These are phyloP conservation scores for Buceros bicornis DNA, from an alignment of 2,797 vertebrate species.

Conservation along the genomic window DNA sequence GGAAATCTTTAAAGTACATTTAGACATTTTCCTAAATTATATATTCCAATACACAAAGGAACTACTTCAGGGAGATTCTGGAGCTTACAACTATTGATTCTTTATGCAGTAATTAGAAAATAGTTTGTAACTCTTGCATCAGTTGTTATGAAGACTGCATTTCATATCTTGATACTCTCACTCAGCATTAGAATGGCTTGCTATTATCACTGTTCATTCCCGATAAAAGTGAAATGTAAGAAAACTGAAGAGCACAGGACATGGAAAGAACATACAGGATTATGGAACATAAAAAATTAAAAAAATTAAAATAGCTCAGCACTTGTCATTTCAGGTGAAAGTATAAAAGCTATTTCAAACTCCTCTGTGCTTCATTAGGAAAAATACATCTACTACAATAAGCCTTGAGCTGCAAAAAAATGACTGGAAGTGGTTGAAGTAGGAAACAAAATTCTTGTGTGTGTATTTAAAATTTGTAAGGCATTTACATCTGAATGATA, in stretches of 20 bases:
- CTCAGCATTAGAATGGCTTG: not conserved
- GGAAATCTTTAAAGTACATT: not conserved
- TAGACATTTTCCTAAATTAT: not conserved
- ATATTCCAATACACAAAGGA: not conserved
- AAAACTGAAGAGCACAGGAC: not conserved
- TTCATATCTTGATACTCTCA: not conserved
- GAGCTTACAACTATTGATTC: not conserved
- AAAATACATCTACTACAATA: not conserved
- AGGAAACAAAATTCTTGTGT: not conserved
- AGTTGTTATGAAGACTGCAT: not conserved
- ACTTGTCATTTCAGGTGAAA: not conserved
- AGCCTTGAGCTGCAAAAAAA: not conserved
- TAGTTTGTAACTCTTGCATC: not conserved
- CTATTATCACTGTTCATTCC: not conserved
- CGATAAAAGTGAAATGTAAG: not conserved
- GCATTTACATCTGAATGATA: not conserved
- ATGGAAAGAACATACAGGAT: not conserved
- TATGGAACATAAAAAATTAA: not conserved
- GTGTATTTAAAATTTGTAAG: not conserved
- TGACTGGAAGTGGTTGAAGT: not conserved
- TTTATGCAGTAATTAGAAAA: not conserved
- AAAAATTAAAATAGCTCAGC: fast-evolving
- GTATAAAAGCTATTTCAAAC: not conserved
- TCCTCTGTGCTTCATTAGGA: not conserved
- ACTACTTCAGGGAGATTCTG: not conserved